phyloP scores from a whole-genome alignment of 2,797 vertebrate species.

The Spinibarbus caldwelli region DNA sequence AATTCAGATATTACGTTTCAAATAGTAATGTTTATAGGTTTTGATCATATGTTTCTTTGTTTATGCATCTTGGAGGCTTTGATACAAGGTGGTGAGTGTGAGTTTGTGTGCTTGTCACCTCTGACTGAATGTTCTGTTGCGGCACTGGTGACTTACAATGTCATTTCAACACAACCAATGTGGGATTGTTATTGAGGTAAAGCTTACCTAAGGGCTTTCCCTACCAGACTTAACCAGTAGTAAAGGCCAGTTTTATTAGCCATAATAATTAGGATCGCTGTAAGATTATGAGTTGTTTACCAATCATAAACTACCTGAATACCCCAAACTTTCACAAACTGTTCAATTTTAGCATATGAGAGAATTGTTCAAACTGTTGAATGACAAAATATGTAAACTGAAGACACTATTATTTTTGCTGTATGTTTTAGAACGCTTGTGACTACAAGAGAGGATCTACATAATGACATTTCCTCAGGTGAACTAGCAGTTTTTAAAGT shows the following conservation, averaged over 20 bases:
- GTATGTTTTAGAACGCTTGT: background rate
- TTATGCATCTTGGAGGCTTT: background rate
- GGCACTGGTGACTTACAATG: background rate
- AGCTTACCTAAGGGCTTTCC: slow-evolving; percentile 10
- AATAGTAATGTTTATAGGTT: slow-evolving; percentile 12
- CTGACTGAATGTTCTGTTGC: slow-evolving; percentile 6
- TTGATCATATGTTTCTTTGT: slow-evolving; percentile 7
- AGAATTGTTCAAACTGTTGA: background rate
- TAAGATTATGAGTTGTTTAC: background rate
- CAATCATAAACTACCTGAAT: background rate
- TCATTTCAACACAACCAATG: slow-evolving; percentile 32
- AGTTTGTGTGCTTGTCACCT: background rate
- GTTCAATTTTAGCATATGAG: background rate
- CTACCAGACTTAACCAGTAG: slow-evolving; percentile 17
- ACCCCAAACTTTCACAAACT: background rate
- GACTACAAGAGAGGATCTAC: background rate
- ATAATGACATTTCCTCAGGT: background rate
- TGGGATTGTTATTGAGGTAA: slow-evolving; percentile 28
- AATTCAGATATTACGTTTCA: slow-evolving; percentile 13
- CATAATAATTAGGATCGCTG: background rate
- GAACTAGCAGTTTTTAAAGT: background rate
- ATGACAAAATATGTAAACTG: background rate
- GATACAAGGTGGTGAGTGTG: background rate
- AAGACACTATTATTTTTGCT: background rate
- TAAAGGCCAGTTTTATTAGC: background rate